Evolutionary conservation across 1,140 invertebrate genomes (phyloP), one percentile per base, ranked within the genome.

Genomic region (Chrysomallon squamiferum): DNA sequence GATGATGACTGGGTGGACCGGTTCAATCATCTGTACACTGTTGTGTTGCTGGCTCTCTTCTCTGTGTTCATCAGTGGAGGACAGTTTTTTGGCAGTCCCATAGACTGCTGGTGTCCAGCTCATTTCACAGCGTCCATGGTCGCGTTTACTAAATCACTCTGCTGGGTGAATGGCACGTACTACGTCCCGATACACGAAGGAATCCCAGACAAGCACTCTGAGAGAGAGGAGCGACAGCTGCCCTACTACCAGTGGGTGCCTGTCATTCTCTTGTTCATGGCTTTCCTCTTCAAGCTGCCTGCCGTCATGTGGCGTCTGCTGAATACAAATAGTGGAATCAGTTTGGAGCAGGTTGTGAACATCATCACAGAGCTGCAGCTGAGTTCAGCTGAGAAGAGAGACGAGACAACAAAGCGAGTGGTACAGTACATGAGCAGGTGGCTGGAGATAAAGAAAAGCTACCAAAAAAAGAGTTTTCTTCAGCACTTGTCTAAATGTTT

Each of bases 1-100:
- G 88, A 88, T 67, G 88, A 88, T 71, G 87, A 88, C 65, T 81
- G 87, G 25, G 78, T 88, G 15, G 88, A 88, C 70, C 73, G 85
- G 60, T 72, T 89, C 5, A 87, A 88, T 66, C 88, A 89, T 69
- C 78, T 81, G 45, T 82, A 85, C 54, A 88, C 88, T 2, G 84
- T 86, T 18, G 71, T 85, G n/a, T n/a, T n/a, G n/a, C n/a, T n/a
- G n/a, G n/a, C 20, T 78, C 88, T 4, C 76, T 50, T 83, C 38
- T 83, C 82, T 15, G 70, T 87, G 15, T 65, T 88, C 68, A 94
- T 97, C 66, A 97, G 95, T 13, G 95, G 95, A 52, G 88, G 95
- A 68, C 95, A 97, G 85, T 97, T 96, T 88, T 95, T 97, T 7
- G 82, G 76, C 30, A 71, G 77, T 54, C 72, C 77, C 0, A 79